These are phyloP conservation scores for Cephus cinctus DNA, from an alignment of 1,140 invertebrate species.

Conservation along the genomic window DNA sequence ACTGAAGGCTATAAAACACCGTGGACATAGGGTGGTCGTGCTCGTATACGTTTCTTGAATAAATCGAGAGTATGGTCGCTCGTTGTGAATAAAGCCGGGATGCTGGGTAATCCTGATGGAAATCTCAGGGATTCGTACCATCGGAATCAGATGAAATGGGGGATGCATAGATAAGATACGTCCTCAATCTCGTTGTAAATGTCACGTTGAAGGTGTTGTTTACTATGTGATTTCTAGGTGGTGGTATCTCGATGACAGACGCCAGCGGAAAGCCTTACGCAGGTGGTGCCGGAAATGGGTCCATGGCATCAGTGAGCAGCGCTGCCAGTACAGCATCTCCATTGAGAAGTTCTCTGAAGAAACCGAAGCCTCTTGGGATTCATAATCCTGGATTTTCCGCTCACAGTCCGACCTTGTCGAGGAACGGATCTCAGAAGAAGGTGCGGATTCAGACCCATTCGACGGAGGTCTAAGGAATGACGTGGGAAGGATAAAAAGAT, in stretches of 20 bases:
- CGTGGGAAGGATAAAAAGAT: neutral
- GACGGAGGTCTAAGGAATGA: slow-evolving; percentile 76
- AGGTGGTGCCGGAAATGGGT: slow-evolving; percentile 70
- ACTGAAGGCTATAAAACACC: too few relatives aligned
- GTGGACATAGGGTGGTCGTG: too few relatives aligned
- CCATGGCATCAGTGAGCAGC: slow-evolving; percentile 70
- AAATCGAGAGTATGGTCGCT: too few relatives aligned
- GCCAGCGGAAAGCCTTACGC: slow-evolving; percentile 77
- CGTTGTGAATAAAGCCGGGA: too few relatives aligned
- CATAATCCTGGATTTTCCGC: slow-evolving; percentile 82
- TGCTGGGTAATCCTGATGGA: too few relatives aligned
- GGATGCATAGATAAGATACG: too few relatives aligned
- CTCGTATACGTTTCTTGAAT: too few relatives aligned
- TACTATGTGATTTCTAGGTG: too few relatives aligned
- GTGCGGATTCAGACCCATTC: slow-evolving; percentile 86
- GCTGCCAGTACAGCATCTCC: slow-evolving; percentile 66
- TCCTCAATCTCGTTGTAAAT: too few relatives aligned
- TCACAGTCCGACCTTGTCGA: slow-evolving; percentile 73
- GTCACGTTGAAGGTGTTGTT: too few relatives aligned
- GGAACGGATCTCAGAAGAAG: slow-evolving; percentile 83
- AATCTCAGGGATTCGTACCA: too few relatives aligned
- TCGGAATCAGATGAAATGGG: too few relatives aligned
- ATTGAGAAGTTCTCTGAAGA: slow-evolving; percentile 78
- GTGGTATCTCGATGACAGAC: slow-evolving; percentile 74
- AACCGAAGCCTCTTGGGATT: slow-evolving; percentile 76